Evolutionary conservation across 2,113 vertebrate genomes (phyloP), one percentile per base, ranked within the genome.

Genomic region (Grammomys dolichurus): DNA sequence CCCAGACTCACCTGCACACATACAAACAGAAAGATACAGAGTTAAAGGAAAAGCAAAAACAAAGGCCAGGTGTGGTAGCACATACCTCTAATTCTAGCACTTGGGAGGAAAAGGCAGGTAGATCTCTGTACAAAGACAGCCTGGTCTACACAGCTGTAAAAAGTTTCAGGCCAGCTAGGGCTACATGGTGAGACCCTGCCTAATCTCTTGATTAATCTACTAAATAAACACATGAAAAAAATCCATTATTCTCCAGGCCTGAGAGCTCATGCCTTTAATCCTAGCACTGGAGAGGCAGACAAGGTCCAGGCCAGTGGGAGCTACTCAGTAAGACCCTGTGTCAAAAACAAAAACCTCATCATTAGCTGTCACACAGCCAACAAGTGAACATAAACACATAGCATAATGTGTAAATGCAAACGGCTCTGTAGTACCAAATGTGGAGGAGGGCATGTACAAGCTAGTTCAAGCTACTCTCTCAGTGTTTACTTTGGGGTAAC

Each of bases 401-500:
- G 73, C 12, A 86, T 16, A 63, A 77, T 82, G 4, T 22, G 48
- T 28, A 93, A 46, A 78, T 46, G 11, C 72, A 90, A 69, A 88
- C 54, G n/a, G 75, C 0, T 95, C 33, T 51, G 48, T 24, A 88
- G 92, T 58, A 84, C 11, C 60, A 91, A 94, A 93, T 51, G 40
- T 19, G 88, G 51, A 40, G 11, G 20, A 91, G 17, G 69, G 69
- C 36, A 88, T 16, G 19, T 48, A 58, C n/a, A 84, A 60, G 56
- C n/a, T 9, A 60, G n/a, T 84, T 10, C 77, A 95, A 76, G 48
- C 11, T 87, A 73, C 1, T 80, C 46, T 75, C 85, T 84, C 48
- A 77, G 0, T 78, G 70, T 31, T 86, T 85, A 91, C 28, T 96
- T 51, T 69, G 24, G 40, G 24, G 16, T 93, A 92, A 93, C 54